Percentiles rank a stretch among this genome's conserved stretches.
Conservation (phyloP, 2,888 invertebrate species). For the Drosophila acutilabella region DNA sequence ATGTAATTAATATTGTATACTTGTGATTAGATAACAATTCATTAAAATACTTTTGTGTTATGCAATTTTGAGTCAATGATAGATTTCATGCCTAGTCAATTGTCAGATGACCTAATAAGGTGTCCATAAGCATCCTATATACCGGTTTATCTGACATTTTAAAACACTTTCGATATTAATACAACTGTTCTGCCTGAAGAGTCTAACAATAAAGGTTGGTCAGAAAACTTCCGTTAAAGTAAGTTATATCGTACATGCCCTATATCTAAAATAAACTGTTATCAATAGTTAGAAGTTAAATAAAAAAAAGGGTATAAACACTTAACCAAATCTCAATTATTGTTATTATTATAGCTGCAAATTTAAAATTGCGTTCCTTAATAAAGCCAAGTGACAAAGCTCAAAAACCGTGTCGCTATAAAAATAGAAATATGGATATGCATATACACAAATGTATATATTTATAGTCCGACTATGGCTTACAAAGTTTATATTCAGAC, state of each 20-base stretch:
- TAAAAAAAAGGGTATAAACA: too few relatives aligned
- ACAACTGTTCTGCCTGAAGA: too few relatives aligned
- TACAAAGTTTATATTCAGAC: conserved; percentile 18
- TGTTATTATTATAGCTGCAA: conserved; percentile 7
- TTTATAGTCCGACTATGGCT: neutral
- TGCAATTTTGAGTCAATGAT: too few relatives aligned
- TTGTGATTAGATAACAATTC: neutral
- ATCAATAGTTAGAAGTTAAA: conserved; percentile 19
- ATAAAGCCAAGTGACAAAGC: conserved; percentile 20
- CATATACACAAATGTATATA: neutral
- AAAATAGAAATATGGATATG: too few relatives aligned
- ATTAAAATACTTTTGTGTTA: too few relatives aligned
- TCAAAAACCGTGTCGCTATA: neutral
- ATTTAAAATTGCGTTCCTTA: conserved; percentile 15
- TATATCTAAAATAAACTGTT: conserved; percentile 6
- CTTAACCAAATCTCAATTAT: neutral
- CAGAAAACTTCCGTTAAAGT: conserved; percentile 14
- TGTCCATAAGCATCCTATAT: too few relatives aligned
- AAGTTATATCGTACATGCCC: too few relatives aligned
- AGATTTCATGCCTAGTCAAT: too few relatives aligned
- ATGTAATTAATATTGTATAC: neutral
- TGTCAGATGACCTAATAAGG: too few relatives aligned
- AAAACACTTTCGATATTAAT: neutral
- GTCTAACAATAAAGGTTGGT: neutral
- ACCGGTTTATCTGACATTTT: too few relatives aligned